Base-by-base conservation (phyloP, 2,113 vertebrate genomes). In the Bothrops jararaca region DNA sequence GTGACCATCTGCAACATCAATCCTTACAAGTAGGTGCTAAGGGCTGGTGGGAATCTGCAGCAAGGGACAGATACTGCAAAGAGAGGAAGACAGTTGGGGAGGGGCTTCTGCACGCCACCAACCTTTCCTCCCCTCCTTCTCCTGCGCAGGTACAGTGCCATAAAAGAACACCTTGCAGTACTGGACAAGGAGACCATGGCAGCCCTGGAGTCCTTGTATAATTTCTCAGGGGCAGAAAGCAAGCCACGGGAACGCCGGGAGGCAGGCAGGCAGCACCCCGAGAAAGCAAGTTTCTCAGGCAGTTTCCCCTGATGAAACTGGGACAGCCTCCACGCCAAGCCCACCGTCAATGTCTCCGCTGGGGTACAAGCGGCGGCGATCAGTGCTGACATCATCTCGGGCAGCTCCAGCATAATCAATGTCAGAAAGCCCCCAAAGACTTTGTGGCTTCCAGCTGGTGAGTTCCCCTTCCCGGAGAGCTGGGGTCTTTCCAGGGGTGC, bases 1-100 rank as follows among this genome's bases (percentile, higher is more conserved):
- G 97, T 98, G 95, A 98, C 98, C 93, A 97, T 98, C 95, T 98
- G 98, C 96, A 98, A 98, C 90, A 98, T 98, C 96, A 98, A 98
- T 95, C 98, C 98, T 24, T 98, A 98, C 97, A 98, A 97, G 98
- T 98, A 97, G 97, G 97, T 91, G 54, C 5, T 5, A 24, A 9
- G 2, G 7, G 34, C 22, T 8, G 34, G 34, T 18, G 20, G 34
- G 74, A 22, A 15, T 3, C 24, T 58, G 42, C 22, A 57, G 53
- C 88, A 3, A 50, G 29, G 29, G 50, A 34, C 3, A 1, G 3
- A 34, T 39, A 5, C 12, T 4, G 34, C 64, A 13, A 2, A 9
- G 64, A 29, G 29, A 10, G 54, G 34, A 39, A 39, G 69, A 22
- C 34, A 8, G 1, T 1, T 0, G 15, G 69, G 34, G 69, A 4